Evolutionary conservation across 2,113 vertebrate species (phyloP).

Genomic region (Tupaia chinensis): DNA sequence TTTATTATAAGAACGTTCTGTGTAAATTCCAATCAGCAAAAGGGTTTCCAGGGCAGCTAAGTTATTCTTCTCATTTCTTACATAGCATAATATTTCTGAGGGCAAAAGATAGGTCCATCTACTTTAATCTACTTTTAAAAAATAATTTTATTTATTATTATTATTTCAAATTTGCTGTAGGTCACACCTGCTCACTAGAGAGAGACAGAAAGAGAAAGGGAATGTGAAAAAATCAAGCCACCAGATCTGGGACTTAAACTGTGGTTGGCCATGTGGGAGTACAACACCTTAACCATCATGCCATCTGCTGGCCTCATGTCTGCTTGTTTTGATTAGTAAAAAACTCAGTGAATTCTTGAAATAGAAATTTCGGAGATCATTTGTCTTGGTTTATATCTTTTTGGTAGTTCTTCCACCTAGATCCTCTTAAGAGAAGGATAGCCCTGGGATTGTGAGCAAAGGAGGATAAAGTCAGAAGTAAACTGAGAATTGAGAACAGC

Average conservation of each 20-base stretch:
- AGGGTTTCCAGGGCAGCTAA: neutral
- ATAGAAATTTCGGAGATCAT: neutral
- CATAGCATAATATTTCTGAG: neutral
- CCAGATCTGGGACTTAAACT: too few relatives aligned
- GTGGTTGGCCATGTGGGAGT: too few relatives aligned
- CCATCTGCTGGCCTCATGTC: too few relatives aligned
- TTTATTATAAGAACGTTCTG: neutral
- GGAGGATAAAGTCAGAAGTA: neutral
- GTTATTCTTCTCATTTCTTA: neutral
- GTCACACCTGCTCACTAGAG: too few relatives aligned
- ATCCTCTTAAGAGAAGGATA: neutral
- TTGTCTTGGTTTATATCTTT: neutral
- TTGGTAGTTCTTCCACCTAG: neutral
- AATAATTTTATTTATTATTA: too few relatives aligned
- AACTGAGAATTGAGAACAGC: neutral
- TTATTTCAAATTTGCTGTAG: too few relatives aligned
- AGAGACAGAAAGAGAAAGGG: too few relatives aligned
- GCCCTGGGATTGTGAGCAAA: neutral
- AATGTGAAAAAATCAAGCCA: too few relatives aligned
- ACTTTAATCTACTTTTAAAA: too few relatives aligned
- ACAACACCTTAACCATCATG: too few relatives aligned
- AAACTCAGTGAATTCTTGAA: slow-evolving; percentile 15
- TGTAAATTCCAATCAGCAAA: neutral
- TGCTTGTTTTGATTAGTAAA: neutral
- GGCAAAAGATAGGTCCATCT: neutral